Conservation (phyloP, 2,113 vertebrate species). For the Xenopus laevis region DNA sequence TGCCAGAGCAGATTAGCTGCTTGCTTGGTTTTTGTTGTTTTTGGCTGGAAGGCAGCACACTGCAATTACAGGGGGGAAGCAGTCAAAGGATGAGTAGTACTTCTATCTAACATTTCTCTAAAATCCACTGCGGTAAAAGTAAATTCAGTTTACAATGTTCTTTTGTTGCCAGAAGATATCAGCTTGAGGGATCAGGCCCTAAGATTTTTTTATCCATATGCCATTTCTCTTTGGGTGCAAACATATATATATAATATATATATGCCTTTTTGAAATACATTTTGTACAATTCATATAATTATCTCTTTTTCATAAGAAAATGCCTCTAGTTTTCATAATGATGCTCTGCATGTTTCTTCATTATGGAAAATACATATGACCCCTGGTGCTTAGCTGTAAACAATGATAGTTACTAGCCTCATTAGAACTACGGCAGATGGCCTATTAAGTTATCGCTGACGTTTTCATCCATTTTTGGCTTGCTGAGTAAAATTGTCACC, state of each 20-base stretch:
- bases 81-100: too few relatives aligned
- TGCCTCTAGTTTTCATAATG: constrained; percentile 57
- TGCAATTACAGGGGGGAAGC: too few relatives aligned
- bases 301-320: constrained; percentile 57
- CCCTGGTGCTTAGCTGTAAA: constrained; percentile 68
- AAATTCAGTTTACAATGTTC: too few relatives aligned
- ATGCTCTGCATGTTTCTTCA: constrained; percentile 62
- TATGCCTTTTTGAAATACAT: constrained; percentile 46
- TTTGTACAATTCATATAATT: constrained; percentile 69
- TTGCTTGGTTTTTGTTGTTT: too few relatives aligned
- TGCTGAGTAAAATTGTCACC: constrained; percentile 63
- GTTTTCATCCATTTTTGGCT: constrained; percentile 65
- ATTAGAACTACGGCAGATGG: constrained; percentile 75
- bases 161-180: too few relatives aligned
- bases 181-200: too few relatives aligned
- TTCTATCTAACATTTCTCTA: too few relatives aligned
- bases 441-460: constrained; percentile 67
- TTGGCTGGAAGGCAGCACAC: too few relatives aligned
- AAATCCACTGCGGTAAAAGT: too few relatives aligned
- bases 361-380: constrained; percentile 66
- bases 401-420: constrained; percentile 69
- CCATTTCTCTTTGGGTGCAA: constrained; percentile 56
- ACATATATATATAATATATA: constrained; percentile 9
- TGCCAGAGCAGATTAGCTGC: too few relatives aligned
- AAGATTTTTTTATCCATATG: constrained; percentile 49